Evolutionary conservation across 2,113 vertebrate genomes (phyloP), one percentile per base, ranked within the genome.

Genomic region (Xenopus laevis): DNA sequence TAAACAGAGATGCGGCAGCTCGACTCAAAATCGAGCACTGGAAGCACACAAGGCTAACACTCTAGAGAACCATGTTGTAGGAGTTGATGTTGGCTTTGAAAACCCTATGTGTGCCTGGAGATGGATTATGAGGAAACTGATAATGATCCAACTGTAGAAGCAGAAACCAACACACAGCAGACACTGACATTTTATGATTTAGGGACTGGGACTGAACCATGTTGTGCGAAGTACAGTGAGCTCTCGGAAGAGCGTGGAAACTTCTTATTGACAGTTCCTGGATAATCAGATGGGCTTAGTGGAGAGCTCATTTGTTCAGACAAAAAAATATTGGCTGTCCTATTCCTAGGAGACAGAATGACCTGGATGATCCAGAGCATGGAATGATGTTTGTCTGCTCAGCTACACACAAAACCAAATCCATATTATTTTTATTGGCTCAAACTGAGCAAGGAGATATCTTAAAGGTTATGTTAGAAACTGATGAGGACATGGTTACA

Each of bases 101-200:
- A 99, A 99, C 79, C 97, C 97, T 0, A 99, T 99, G 97, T 99
- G 99, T 86, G 97, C 80, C 88, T 99, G 58, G 97, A 99, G 86
- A 99, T 99, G 97, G 97, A 99, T 82, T 99, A 99, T 72, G 97
- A 99, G 94, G 97, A 99, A 88, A 96, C 96, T 4, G 97, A 99
- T 84, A 98, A 96, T 8, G 97, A 99, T 81, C 97, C 97, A 0
- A 98, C 97, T 0, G 97, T 97, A 7, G 97, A 99, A 87, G 97
- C 97, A 5, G 97, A 96, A 1, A 96, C 97, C 46, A 99, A 98
- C 88, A 99, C 97, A 0, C 97, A 99, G 8, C 97, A 99, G 84
- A 99, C 97, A 0, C 83, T 99, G 81, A 99, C 97, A 0, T 99
- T 99, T 83, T 99, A 99, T 16, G 97, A 99, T 67, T 81, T 99